phyloP scores from a whole-genome alignment of 2,797 vertebrate species.

The Myiotriccus ornatus region DNA sequence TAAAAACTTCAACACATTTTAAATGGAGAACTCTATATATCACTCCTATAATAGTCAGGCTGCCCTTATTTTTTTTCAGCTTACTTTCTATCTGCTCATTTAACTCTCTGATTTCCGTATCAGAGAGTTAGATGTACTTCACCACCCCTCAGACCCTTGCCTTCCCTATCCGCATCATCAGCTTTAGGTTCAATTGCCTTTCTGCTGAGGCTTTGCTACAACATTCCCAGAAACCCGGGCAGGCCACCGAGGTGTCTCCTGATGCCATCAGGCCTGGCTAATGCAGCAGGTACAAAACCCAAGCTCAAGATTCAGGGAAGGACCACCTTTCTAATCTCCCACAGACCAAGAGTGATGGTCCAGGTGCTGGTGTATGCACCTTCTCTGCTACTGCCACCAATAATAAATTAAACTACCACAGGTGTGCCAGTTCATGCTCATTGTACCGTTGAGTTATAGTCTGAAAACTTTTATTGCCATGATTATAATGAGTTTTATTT shows the following conservation, averaged over 20 bases:
- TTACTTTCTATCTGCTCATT: not conserved
- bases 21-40: not conserved
- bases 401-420: not conserved
- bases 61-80: not conserved
- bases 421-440: not conserved
- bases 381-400: not conserved
- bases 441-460: not conserved
- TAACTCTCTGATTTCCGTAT: not conserved
- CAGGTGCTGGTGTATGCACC: not conserved
- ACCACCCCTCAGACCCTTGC: not conserved
- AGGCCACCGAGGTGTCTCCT: not conserved
- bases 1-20: constrained; percentile 6
- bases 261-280: not conserved
- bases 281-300: not conserved
- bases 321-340: not conserved
- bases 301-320: not conserved
- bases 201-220: not conserved
- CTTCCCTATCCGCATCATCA: not conserved
- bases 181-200: not conserved
- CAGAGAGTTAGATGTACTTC: not conserved
- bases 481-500: not conserved
- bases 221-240: not conserved
- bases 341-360: not conserved
- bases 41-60: not conserved
- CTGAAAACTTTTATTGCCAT: not conserved